Evolutionary conservation across 2,888 invertebrate species (phyloP), one percentile per base, ranked within the genome.

Genomic region (Sarcophaga caerulescens): DNA sequence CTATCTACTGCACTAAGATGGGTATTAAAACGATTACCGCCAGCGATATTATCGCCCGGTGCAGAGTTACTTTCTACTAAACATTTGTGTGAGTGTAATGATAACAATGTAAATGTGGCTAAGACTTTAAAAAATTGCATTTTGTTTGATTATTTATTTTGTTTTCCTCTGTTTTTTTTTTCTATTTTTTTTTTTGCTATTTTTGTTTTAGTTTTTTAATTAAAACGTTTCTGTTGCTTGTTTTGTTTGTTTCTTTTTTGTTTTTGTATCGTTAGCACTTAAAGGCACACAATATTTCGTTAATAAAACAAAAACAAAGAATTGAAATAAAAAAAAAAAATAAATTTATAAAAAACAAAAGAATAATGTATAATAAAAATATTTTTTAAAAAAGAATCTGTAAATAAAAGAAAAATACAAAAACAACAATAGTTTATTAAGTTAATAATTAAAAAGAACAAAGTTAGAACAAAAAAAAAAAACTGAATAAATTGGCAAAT

Each of bases 11-110:
- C 69, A 73, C 66, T 77, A 23, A 59, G 84, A 63, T 88, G 89
- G 47, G 87, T 52, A 82, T 82, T 89, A 35, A 83, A 89, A 70
- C 89, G 90, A 88, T 88, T 89, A 17, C 84, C 87, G 68, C 88
- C 84, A 25, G 88, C 88, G 71, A 89, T 87, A 52, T 89, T 89
- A 78, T 90, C 90, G 74, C 89, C 89, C 17, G 90, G 89, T 6
- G 90, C 90, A 85, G 89, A 89, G 81, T 91, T 89, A 81, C 91
- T 89, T 69, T 87, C 88, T 62, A 89, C 90, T 82, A 88, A 87
- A 79, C 88, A 89, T 85, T 89, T 89, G 52, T 89, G 87, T 80
- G 90, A 87, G 69, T 86, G 89, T 87, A 89, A 87, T 74, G 87
- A 88, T 84, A 88, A 69, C 57, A 86, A 66, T 66, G 86, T 75